phyloP scores from a whole-genome alignment of 2,113 vertebrate species.

The Nothocercus julius region DNA sequence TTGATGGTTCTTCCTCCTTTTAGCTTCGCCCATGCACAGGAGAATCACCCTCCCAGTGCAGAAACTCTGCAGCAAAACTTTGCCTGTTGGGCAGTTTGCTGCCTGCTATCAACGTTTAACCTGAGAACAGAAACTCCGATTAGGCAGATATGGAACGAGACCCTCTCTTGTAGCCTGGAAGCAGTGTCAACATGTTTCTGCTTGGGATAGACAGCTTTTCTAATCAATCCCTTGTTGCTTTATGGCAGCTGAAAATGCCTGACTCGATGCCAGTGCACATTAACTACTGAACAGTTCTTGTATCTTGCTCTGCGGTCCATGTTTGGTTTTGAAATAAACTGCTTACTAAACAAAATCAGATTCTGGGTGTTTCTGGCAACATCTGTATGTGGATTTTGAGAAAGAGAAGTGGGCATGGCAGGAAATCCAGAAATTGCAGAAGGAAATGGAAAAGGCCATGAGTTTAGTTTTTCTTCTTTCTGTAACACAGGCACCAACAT shows the following conservation, averaged over 20 bases:
- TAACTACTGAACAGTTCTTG: not conserved
- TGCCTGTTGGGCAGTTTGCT: not conserved
- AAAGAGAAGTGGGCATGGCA: not conserved
- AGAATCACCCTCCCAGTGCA: not conserved
- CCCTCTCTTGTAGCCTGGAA: not conserved
- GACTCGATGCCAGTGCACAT: not conserved
- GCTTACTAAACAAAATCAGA: not conserved
- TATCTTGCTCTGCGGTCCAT: not conserved
- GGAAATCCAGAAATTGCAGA: not conserved
- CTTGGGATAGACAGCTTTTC: slow-evolving; percentile 7
- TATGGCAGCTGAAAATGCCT: slow-evolving; percentile 27
- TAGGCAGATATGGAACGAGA: slow-evolving; percentile 23
- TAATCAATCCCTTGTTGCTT: slow-evolving; percentile 44
- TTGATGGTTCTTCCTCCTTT: not conserved
- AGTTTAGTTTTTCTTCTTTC: not conserved
- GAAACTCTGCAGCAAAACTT: not conserved
- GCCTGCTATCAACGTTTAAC: not conserved
- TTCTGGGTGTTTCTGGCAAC: not conserved
- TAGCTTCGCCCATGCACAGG: not conserved
- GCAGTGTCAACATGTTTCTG: not conserved
- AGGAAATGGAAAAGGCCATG: not conserved
- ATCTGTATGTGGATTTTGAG: not conserved
- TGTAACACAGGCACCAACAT: fast-evolving
- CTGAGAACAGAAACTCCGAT: not conserved
- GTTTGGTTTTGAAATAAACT: slow-evolving; percentile 15